Conservation (phyloP, 2,797 vertebrate species). For the Staurois parvus region DNA sequence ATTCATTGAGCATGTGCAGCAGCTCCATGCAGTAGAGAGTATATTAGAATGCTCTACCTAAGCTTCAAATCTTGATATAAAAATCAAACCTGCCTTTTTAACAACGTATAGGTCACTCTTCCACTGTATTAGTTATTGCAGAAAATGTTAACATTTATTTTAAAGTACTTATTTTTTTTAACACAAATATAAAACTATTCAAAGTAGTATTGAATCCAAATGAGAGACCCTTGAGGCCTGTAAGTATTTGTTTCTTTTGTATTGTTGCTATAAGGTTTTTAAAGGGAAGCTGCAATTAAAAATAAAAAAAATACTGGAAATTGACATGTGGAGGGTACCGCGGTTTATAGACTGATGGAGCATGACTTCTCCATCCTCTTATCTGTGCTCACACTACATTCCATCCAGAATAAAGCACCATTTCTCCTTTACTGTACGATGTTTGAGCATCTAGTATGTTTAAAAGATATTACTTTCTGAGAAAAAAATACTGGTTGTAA, state of each 20-base stretch:
- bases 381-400: neutral
- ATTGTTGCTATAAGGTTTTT: too few relatives aligned
- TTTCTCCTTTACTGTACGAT: neutral
- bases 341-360: too few relatives aligned
- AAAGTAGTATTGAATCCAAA: neutral
- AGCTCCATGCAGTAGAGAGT: neutral
- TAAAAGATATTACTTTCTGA: too few relatives aligned
- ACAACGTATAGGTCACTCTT: too few relatives aligned
- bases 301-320: neutral
- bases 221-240: neutral
- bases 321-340: neutral
- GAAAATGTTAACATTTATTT: neutral
- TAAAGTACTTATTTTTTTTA: neutral
- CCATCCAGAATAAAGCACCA: neutral
- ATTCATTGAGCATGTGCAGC: too few relatives aligned
- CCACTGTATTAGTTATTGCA: too few relatives aligned
- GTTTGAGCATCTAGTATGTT: neutral
- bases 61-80: neutral
- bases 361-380: neutral
- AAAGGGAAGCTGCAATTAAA: too few relatives aligned
- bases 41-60: too few relatives aligned
- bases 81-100: neutral
- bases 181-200: too few relatives aligned
- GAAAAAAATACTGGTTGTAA: too few relatives aligned
- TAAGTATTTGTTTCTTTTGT: neutral